Base-by-base conservation (phyloP, 2,113 vertebrate species). In the Trachemys scripta region DNA sequence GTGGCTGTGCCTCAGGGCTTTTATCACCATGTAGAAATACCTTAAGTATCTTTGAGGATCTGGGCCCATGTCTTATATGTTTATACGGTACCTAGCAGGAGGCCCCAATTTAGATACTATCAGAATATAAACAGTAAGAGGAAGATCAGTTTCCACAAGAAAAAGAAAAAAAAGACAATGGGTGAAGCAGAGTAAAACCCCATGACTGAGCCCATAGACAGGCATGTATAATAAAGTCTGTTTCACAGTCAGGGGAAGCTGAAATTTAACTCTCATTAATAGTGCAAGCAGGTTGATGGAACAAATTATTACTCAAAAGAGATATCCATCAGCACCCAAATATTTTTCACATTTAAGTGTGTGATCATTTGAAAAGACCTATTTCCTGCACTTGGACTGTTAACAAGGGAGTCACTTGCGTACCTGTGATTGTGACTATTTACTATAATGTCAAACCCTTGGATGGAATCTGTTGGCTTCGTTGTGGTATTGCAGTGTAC, bases 221-320 rank as follows among this genome's bases (percentile, higher is more conserved):
- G 0, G 47, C 6, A 27, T 1, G 85, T 7, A 80, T n/a, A 10
- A 75, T 76, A 76, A 47, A 76, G 12, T 42, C 75, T 45, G 42
- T 76, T 76, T 42, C 42, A 76, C 22, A 76, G 42, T 53, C 3
- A 10, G 90, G 87, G 62, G 89, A 94, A 93, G 20, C 81, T 89
- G 92, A 78, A 92, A 82, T 92, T 93, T 90, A 92, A 82, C 45
- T 27, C 22, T 53, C 25, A 24, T 22, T 78, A 82, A 90, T 86
- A 13, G 72, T 93, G 29, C 80, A 84, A 97, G 89, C 50, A 88
- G 90, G 35, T 35, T 92, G 87, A 88, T 78, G 62, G 57, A 88
- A 45, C 19, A 11, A 50, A 85, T 25, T 24, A 24, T 90, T 96
- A 96, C 95, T 93, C 76, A 81, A 87, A 90, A 92, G 92, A 97